phyloP scores from a whole-genome alignment of 2,113 vertebrate genomes.

The Sceloporus undulatus region DNA sequence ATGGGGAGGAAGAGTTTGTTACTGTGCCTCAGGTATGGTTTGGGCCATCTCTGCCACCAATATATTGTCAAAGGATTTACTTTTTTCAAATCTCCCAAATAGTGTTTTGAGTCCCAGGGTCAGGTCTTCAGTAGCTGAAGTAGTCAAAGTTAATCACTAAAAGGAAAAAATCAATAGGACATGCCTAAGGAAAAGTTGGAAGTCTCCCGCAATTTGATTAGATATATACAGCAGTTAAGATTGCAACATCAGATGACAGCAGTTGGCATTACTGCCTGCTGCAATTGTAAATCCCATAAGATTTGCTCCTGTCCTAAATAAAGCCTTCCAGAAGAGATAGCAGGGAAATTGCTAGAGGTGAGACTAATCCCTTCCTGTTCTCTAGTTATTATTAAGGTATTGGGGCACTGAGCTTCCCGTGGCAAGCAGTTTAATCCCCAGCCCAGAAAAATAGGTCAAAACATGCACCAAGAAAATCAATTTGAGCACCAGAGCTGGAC shows the following conservation, averaged over 20 bases:
- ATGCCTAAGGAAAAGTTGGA: conserved; percentile 4
- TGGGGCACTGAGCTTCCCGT: conserved; percentile 32
- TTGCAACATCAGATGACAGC: background rate
- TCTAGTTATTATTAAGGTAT: conserved; percentile 35
- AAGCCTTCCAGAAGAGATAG: conserved; percentile 1
- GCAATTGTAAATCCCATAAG: conserved; percentile 12
- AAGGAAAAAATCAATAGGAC: background rate
- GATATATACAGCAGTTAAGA: background rate
- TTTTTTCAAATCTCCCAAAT: background rate
- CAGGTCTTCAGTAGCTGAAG: background rate
- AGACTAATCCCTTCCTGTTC: conserved; percentile 35
- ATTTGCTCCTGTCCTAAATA: conserved; percentile 21
- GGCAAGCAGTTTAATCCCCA: conserved; percentile 59
- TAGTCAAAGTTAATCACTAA: background rate
- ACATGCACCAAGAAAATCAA: conserved; percentile 23
- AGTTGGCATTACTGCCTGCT: background rate
- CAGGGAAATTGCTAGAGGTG: conserved; percentile 27
- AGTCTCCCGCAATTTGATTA: conserved; percentile 5
- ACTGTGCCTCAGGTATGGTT: too few relatives aligned
- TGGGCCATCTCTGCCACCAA: background rate
- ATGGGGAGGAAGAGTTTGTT: too few relatives aligned
- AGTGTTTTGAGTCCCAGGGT: background rate
- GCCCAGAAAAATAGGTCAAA: conserved; percentile 55
- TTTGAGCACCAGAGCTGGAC: conserved; percentile 11
- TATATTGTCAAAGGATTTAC: background rate